These are phyloP conservation scores for western clawed frog (Xenopus tropicalis) DNA, from an alignment of 2,113 vertebrate genomes.

Conservation along the genomic window DNA sequence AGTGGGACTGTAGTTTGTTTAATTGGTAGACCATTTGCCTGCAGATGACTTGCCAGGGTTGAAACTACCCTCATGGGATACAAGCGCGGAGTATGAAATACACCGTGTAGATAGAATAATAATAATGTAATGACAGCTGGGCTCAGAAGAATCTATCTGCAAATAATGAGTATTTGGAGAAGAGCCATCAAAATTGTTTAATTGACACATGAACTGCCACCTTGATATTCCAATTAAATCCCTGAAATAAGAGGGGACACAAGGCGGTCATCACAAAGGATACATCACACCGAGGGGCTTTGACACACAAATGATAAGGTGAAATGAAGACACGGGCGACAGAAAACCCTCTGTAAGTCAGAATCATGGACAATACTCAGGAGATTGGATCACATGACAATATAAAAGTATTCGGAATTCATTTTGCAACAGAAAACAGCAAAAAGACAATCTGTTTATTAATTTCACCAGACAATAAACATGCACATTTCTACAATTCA, in stretches of 20 bases:
- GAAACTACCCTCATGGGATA: conserved; percentile 31
- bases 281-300: neutral
- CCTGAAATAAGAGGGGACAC: neutral
- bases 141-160: conserved; percentile 27
- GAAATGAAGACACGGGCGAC: neutral
- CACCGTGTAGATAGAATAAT: conserved; percentile 20
- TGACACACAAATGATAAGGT: conserved; percentile 28
- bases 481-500: too few relatives aligned
- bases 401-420: too few relatives aligned
- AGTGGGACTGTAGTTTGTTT: conserved; percentile 24
- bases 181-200: conserved; percentile 35
- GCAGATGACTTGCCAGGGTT: conserved; percentile 37
- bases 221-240: conserved; percentile 33
- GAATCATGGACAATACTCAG: too few relatives aligned
- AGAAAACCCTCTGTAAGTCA: neutral
- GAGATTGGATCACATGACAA: too few relatives aligned
- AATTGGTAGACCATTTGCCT: conserved; percentile 34
- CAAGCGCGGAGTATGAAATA: conserved; percentile 9
- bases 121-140: conserved; percentile 31
- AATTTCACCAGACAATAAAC: too few relatives aligned
- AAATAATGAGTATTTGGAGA: conserved; percentile 40
- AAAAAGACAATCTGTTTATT: too few relatives aligned
- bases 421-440: too few relatives aligned
- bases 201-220: conserved; percentile 32
- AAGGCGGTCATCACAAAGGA: neutral